Evolutionary conservation across 2,888 invertebrate genomes (phyloP), one percentile per base, ranked within the genome.

Genomic region (Aradus depressus): DNA sequence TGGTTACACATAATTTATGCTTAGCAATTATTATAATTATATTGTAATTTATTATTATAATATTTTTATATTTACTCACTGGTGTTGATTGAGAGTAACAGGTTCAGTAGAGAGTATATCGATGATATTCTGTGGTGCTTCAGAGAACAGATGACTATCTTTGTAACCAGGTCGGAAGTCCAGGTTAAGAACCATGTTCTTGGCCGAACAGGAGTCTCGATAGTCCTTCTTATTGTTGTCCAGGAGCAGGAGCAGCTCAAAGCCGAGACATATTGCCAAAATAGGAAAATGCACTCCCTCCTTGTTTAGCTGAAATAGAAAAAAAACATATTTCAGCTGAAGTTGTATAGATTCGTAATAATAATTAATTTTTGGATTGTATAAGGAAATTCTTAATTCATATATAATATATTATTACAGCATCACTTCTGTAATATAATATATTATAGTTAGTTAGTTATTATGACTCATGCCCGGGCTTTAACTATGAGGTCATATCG

Each of bases 261-360:
- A 87, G 21, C 93, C 93, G 23, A 91, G 73, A 63, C 93, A 95
- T 1, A 84, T 90, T 1, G 89, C 92, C 75, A 86, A 85, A 41
- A 95, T 66, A 0, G 93, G 93, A 65, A 91, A 89, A 63, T 32
- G 31, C n/a, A 21, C 4, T n/a, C 44, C 44, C 14, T 44, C 21
- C 6, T 31, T 28, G 31, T 44, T 44, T 18, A 32, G 21, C 44
- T 44, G 16, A 18, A 28, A 42, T 4, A 38, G 4, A 25, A 16
- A 43, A 43, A 43, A 19, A 3, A n/a, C n/a, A n/a, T n/a, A n/a
- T n/a, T n/a, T n/a, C n/a, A n/a, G n/a, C n/a, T n/a, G n/a, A n/a
- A n/a, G n/a, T n/a, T n/a, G n/a, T n/a, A n/a, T n/a, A n/a, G n/a
- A n/a, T n/a, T n/a, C n/a, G n/a, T n/a, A n/a, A n/a, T n/a, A n/a